phyloP scores from a whole-genome alignment of 1,140 invertebrate species.

The Pseudomyrmex gracilis region DNA sequence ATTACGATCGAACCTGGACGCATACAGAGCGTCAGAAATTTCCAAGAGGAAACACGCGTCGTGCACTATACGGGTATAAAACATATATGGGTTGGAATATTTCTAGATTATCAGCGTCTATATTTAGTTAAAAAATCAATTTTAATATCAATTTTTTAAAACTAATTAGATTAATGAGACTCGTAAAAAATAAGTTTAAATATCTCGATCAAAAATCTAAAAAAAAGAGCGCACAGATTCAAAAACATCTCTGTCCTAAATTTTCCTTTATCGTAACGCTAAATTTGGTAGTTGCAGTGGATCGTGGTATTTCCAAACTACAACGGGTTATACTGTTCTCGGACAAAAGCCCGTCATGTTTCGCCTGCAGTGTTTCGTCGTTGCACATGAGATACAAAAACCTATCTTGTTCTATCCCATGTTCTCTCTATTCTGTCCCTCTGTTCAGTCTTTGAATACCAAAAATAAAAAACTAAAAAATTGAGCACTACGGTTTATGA shows the following conservation, averaged over 20 bases:
- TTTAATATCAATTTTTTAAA: neutral
- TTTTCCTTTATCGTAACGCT: neutral
- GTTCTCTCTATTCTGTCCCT: neutral
- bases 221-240: too few species aligned
- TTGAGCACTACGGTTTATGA: neutral
- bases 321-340: slow-evolving; percentile 6
- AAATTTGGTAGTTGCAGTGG: neutral
- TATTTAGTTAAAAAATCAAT: too few species aligned
- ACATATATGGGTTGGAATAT: neutral
- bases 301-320: slow-evolving; percentile 13
- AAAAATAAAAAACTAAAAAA: neutral
- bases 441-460: neutral
- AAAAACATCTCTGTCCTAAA: too few species aligned
- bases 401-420: neutral
- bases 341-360: slow-evolving; percentile 8
- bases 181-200: neutral
- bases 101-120: neutral
- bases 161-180: neutral
- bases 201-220: neutral
- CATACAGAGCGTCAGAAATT: slow-evolving; percentile 1
- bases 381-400: neutral
- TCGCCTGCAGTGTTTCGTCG: neutral
- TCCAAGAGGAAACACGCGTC: neutral
- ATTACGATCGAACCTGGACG: slow-evolving; percentile 64
- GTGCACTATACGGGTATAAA: neutral